phyloP scores from a whole-genome alignment of 2,113 vertebrate genomes.

The Pongo pygmaeus region DNA sequence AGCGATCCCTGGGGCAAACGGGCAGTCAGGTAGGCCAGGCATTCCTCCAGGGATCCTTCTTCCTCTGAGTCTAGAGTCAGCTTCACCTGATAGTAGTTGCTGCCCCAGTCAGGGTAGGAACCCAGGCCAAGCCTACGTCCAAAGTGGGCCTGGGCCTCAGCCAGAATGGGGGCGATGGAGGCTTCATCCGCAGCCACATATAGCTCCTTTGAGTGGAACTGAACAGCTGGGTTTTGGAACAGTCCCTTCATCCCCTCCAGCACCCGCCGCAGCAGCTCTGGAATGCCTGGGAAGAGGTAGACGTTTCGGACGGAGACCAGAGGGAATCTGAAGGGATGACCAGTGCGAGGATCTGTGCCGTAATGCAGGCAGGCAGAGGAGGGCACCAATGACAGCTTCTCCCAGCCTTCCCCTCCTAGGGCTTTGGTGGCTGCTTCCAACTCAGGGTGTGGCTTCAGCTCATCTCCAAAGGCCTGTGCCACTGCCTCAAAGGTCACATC shows the following conservation, averaged over 20 bases:
- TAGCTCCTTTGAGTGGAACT: constrained; percentile 88
- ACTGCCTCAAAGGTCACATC: constrained; percentile 96
- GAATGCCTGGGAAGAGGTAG: constrained; percentile 95
- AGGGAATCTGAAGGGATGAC: constrained; percentile 87
- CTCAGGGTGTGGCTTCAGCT: constrained; percentile 88
- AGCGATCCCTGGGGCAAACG: constrained; percentile 85
- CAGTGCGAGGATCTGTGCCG: constrained; percentile 85
- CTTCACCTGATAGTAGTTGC: constrained; percentile 94
- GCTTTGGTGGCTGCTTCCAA: constrained; percentile 85
- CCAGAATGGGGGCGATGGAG: constrained; percentile 84
- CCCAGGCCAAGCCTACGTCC: constrained; percentile 87
- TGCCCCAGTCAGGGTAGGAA: constrained; percentile 96
- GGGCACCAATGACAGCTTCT: constrained; percentile 91
- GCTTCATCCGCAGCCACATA: constrained; percentile 90
- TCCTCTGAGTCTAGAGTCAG: constrained; percentile 93
- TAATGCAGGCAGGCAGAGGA: constrained; percentile 92
- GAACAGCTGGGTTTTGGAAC: constrained; percentile 86
- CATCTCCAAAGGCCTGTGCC: constrained; percentile 92
- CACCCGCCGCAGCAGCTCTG: constrained; percentile 88
- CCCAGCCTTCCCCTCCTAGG: constrained; percentile 83
- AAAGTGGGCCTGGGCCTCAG: constrained; percentile 84
- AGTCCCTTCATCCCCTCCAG: constrained; percentile 90
- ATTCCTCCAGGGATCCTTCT: constrained; percentile 86
- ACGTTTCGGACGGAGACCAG: constrained; percentile 95
- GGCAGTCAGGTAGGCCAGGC: constrained; percentile 84